Evolutionary conservation across 2,113 vertebrate species (phyloP).

Genomic region (Corythoichthys haematopterus): DNA sequence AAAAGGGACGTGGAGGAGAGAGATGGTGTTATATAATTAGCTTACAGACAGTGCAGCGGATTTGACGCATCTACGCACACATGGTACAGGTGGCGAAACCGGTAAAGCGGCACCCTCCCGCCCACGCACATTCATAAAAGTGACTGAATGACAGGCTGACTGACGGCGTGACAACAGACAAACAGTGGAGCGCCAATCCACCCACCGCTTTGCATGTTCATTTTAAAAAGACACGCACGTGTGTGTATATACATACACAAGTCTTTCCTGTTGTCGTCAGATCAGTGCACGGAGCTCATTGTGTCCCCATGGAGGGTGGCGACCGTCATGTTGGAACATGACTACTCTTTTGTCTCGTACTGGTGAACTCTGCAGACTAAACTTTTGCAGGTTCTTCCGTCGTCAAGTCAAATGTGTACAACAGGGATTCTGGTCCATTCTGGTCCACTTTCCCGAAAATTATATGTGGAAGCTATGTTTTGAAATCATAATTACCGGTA

Average conservation of each 20-base stretch:
- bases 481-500: too few relatives aligned
- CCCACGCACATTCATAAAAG: constrained; percentile 16
- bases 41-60: constrained; percentile 3
- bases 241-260: neutral
- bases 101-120: neutral
- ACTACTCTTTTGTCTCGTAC: constrained; percentile 42
- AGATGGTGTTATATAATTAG: constrained; percentile 14
- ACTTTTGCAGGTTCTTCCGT: constrained; percentile 22
- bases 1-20: neutral
- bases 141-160: constrained; percentile 7
- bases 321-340: constrained; percentile 34
- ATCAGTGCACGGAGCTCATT: constrained; percentile 31
- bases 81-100: constrained; percentile 12
- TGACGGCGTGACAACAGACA: constrained; percentile 13
- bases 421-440: too few relatives aligned
- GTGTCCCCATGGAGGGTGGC: constrained; percentile 33
- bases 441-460: too few relatives aligned
- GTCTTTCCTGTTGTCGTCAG: constrained; percentile 61
- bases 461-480: too few relatives aligned
- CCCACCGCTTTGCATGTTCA: neutral
- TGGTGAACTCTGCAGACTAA: constrained; percentile 32
- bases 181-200: neutral
- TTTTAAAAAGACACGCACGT: neutral
- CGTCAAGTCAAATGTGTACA: neutral
- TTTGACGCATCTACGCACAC: constrained; percentile 14